These are phyloP conservation scores for Porphyrio hochstetteri DNA, from an alignment of 2,113 vertebrate genomes.

Conservation along the genomic window DNA sequence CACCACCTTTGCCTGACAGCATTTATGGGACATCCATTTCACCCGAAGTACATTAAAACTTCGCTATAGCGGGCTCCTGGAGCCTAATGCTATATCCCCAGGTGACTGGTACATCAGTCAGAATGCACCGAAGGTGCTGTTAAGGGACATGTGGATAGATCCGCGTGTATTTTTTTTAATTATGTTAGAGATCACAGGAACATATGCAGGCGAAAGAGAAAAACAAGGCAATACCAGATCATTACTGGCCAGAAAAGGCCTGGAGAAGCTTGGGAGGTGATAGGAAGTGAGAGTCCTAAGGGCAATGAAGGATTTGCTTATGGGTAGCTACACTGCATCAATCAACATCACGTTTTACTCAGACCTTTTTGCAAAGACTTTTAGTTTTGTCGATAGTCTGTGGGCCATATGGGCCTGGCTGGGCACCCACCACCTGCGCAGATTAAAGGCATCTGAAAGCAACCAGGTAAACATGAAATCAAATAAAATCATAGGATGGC, in stretches of 20 bases:
- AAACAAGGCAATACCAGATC: background rate
- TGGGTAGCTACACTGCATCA: background rate
- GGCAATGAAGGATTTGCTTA: background rate
- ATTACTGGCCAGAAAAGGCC: background rate
- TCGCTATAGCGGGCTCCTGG: background rate
- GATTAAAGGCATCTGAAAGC: background rate
- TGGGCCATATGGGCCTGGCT: background rate
- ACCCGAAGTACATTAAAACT: background rate
- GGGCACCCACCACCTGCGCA: background rate
- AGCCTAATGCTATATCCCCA: background rate
- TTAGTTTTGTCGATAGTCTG: background rate
- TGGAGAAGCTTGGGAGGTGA: background rate
- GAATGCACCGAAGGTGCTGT: background rate
- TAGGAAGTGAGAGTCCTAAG: background rate
- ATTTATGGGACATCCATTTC: background rate
- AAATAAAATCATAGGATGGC: background rate
- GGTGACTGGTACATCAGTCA: background rate
- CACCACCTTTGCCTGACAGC: background rate
- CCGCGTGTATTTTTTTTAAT: background rate
- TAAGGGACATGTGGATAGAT: background rate
- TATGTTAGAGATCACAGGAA: background rate
- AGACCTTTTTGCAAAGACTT: background rate
- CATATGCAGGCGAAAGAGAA: background rate
- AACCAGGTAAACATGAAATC: background rate
- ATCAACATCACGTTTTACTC: background rate